Conservation (phyloP, 2,113 vertebrate species). For the Otis tarda region DNA sequence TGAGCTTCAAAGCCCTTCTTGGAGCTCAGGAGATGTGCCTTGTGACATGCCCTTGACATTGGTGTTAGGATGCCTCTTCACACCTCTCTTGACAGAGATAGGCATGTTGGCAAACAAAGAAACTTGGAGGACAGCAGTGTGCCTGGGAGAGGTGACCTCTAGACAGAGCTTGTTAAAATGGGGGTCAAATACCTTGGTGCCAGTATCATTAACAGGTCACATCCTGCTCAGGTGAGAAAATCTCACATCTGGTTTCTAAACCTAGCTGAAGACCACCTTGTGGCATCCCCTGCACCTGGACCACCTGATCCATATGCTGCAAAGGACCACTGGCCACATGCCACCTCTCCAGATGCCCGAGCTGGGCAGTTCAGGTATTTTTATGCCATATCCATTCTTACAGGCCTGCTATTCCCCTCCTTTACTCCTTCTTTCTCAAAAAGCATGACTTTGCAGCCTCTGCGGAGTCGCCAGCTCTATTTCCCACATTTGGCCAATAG, state of each 20-base stretch:
- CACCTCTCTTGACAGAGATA: background rate
- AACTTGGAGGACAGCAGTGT: background rate
- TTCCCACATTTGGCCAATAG: background rate
- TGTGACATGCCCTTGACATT: background rate
- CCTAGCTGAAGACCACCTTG: background rate
- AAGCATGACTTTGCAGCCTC: background rate
- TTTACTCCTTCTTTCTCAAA: background rate
- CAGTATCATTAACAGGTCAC: background rate
- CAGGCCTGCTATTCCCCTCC: background rate
- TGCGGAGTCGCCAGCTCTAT: background rate
- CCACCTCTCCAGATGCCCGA: accelerated
- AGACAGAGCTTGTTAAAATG: background rate
- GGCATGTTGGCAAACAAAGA: background rate
- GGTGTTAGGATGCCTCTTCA: background rate
- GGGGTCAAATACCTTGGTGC: background rate
- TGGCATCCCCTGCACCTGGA: background rate
- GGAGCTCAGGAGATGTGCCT: background rate
- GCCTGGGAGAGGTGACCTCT: background rate
- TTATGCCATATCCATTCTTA: background rate
- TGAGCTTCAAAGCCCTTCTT: background rate
- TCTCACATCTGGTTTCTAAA: background rate
- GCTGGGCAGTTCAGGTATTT: accelerated
- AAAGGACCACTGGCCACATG: background rate
- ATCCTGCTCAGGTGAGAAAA: background rate
- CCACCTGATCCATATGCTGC: background rate